Evolutionary conservation across 2,888 invertebrate genomes (phyloP), one percentile per base, ranked within the genome.

Genomic region (Drosophila melanosoma): DNA sequence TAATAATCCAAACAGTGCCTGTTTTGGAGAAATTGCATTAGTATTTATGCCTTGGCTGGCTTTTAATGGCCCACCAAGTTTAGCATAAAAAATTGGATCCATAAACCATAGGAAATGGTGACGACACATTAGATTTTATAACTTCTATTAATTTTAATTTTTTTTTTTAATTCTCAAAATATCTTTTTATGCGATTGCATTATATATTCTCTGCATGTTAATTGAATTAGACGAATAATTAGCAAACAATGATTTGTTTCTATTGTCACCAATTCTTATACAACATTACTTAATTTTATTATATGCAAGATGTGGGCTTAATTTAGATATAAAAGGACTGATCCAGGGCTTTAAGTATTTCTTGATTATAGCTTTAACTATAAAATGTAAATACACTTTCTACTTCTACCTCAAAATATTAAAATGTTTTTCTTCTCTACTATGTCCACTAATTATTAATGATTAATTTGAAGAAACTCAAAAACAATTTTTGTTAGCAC

Each of bases 41-140:
- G 74, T 89, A 85, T 85, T 83, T 73, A 53, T 17, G 76, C 69
- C 84, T 76, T 84, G 84, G 79, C 65, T 71, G 65, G 45, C 45
- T 68, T 66, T 56, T 85, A 89, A 85, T 89, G 72, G 84, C 51
- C 48, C 45, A 20, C 62, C 84, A 56, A 61, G 60, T 83, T 67
- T 56, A 82, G 83, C 69, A 78, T 74, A 65, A 83, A 70, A 74
- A 74, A 86, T 76, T 64, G 69, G 32, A 64, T 42, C 69, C 74
- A 82, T 74, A 67, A 79, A 70, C 11, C 61, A 77, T 56, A 87
- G 85, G 85, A 85, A 85, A 69, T 65, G 48, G 36, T 70, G 82
- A 81, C 76, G 84, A 72, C 69, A 73, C 60, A 67, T 61, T 32
- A 63, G 72, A 65, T 80, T 63, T 35, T 45, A 12, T 58, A 56